Evolutionary conservation across 2,113 vertebrate genomes (phyloP), one percentile per base, ranked within the genome.

Genomic region (Trematocara zebra): DNA sequence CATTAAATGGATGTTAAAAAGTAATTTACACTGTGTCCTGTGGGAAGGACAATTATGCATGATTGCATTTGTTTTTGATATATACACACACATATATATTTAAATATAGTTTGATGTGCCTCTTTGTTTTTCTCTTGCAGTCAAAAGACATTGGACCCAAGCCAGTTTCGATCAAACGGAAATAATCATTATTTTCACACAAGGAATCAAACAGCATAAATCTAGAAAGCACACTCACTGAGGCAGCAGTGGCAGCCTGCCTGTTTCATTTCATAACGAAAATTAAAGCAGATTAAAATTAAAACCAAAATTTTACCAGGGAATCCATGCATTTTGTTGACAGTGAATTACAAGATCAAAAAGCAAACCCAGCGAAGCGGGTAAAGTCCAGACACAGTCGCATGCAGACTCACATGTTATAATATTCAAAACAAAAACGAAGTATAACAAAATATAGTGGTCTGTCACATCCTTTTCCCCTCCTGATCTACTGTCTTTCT

Each of bases 261-360:
- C 72, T 57, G 26, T 81, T 56, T 61, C 20, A 26, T 61, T 44
- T 17, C 40, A 56, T 40, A 35, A 91, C 85, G 72, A 11, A 53
- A 64, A 89, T 83, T 37, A 85, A 83, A 78, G 26, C 81, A 59
- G 42, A 47, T 23, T 17, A 47, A 74, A 47, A 74, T 47, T 10
- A 28, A 74, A 49, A 74, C 14, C 15, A 4, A 74, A 42, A 28
- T 80, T 18, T 86, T 78, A 83, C 89, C 85, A 84, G 72, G 82
- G 42, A 79, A 44, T 72, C 17, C 11, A 7, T 85, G 83, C 53
- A 23, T 81, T 83, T 84, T 26, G 18, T 80, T 90, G 86, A 84
- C 82, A 80, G 42, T 74, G 53, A 87, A 78, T 81, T 84, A 57
- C 15, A 90, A 17, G 89, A 91, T 78, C 81, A 44, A 76, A 53